A percentile compares a stretch with the other conserved stretches of the same genome.
Evolutionary conservation across 35 echinoderm and acorn worm species (phyloP).

Genomic region (Apostichopus californicus): DNA sequence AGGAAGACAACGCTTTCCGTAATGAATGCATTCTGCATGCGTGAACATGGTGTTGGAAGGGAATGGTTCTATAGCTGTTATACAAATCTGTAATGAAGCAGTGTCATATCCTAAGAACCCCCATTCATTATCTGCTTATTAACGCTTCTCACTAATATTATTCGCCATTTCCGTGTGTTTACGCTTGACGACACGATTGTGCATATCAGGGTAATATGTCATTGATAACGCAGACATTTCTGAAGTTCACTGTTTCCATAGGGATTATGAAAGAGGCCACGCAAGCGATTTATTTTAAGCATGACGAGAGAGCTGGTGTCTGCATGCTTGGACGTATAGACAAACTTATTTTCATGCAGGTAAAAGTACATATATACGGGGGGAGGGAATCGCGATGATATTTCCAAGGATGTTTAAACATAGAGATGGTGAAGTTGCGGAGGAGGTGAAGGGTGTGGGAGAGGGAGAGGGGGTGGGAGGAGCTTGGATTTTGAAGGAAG

Average conservation of each 20-base stretch:
- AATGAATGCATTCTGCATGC: conserved; percentile 42
- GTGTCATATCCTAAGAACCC: conserved; percentile 6
- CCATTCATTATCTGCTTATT: conserved; percentile 39
- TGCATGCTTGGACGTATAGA: not conserved
- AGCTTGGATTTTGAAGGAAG: no score
- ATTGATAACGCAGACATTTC: conserved; percentile 22
- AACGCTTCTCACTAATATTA: conserved; percentile 26
- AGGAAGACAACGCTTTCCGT: conserved; percentile 22
- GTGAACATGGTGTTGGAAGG: conserved; percentile 21
- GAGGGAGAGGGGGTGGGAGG: no score
- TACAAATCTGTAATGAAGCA: not conserved
- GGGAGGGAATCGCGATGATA: no score
- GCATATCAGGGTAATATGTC: not conserved
- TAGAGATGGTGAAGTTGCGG: no score
- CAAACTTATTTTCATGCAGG: no score
- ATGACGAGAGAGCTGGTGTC: not conserved
- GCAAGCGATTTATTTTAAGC: conserved; percentile 6
- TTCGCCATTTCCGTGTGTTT: conserved; percentile 39
- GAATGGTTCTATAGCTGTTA: conserved; percentile 25
- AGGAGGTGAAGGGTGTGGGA: no score
- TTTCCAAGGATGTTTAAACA: no score
- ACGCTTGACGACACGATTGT: conserved; percentile 37
- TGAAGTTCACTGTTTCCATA: not conserved
- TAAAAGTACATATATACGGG: no score
- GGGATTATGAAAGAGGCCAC: conserved; percentile 11